Evolutionary conservation across 2,888 invertebrate genomes (phyloP).

Genomic region (Uropetala carovei): DNA sequence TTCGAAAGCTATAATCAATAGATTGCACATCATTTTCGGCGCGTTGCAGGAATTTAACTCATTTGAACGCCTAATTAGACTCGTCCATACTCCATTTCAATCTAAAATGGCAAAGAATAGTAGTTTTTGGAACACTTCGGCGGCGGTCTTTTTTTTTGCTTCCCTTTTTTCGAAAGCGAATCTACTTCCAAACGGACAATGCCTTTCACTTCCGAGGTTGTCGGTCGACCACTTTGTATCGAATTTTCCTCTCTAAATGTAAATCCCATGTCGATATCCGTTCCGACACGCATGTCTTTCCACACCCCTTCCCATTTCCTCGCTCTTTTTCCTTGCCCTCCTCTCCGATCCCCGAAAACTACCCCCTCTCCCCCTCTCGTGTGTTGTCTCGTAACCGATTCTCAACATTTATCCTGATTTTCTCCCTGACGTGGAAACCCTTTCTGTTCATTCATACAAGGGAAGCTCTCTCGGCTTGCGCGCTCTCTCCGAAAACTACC

Average conservation of each 20-base stretch:
- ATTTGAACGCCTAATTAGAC: background rate
- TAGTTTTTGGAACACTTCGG: background rate
- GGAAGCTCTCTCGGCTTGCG: background rate
- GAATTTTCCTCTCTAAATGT: conserved; percentile 58
- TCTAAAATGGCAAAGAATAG: background rate
- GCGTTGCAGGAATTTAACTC: background rate
- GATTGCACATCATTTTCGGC: no score
- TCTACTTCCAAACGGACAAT: conserved; percentile 26
- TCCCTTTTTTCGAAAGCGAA: background rate
- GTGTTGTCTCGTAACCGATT: conserved; percentile 54
- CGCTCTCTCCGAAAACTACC: background rate
- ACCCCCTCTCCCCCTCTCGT: background rate
- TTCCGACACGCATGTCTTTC: conserved; percentile 38
- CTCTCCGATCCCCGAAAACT: background rate
- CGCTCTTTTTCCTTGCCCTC: background rate
- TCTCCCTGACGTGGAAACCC: conserved; percentile 45
- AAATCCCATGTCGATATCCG: conserved; percentile 63
- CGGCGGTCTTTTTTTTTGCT: background rate
- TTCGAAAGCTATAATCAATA: no score
- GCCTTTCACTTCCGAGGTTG: conserved; percentile 55
- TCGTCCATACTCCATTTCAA: background rate
- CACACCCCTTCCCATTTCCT: background rate
- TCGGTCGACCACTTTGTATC: conserved; percentile 52
- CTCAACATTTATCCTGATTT: conserved; percentile 61
- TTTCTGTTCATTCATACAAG: conserved; percentile 43